Base-by-base conservation (phyloP, 1,140 invertebrate genomes). In the Drosophila biarmipes region DNA sequence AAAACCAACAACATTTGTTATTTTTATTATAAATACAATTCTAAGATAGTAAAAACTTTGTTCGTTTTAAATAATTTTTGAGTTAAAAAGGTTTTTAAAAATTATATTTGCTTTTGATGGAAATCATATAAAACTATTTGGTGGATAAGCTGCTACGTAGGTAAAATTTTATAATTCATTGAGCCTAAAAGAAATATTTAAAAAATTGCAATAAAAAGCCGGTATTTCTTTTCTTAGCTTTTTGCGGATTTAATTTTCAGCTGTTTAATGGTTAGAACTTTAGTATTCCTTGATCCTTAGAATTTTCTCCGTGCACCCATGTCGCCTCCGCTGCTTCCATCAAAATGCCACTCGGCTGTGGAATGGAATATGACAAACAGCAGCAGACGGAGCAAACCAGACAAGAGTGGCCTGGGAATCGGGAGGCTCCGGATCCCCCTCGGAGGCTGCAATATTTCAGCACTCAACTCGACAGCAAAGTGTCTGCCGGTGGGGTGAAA, bases 361-460 rank as follows among this genome's bases (percentile, higher is more conserved):
- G 48, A 63, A 21, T 49, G 63, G 54, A 62, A 63, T 64, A 64
- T 67, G 63, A 49, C 59, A 49, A 64, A 67, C 57, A 51, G 63
- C 27, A 64, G 57, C 59, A 59, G 37, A 58, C 54, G 59, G 62
- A 29, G 58, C 59, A 49, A 38, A 15, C 66, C 69, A 73, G 69
- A 59, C 52, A 34, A 61, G 67, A 68, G 49, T 68, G 49, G 66
- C 12, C 48, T 19, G 49, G 34, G 49, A 27, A 38, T 45, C 27
- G 29, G 29, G 51, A 35, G 34, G 40, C 34, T 38, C 14, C 34
- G 34, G 40, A 38, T 38, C 14, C 34, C 51, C 42, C 55, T 8
- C 27, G 34, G 59, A 61, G 57, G 63, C 67, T 40, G 56, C 61
- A 80, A 80, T 80, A 80, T 80, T 80, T 80, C 56, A 73, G 55